Evolutionary conservation across 2,113 vertebrate species (phyloP).

Genomic region (Heptranchias perlo): DNA sequence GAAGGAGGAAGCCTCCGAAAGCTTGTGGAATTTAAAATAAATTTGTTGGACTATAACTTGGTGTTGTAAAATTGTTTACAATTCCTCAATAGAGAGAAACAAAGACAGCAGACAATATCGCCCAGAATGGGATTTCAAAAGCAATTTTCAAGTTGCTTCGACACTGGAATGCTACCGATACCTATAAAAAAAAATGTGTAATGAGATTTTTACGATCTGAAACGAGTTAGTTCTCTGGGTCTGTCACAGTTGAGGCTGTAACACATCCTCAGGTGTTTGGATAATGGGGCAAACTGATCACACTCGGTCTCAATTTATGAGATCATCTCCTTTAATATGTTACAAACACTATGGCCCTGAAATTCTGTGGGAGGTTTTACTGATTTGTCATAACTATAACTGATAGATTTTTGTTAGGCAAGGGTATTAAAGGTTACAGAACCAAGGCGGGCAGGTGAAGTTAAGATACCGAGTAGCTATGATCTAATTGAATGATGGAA

Average conservation of each 20-base stretch:
- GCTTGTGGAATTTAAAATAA: no score
- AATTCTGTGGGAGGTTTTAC: not conserved
- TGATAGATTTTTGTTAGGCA: no score
- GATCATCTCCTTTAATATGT: not conserved
- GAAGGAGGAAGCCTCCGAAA: no score
- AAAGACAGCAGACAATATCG: not conserved
- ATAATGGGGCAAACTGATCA: not conserved
- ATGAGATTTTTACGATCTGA: not conserved
- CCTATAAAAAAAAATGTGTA: no score
- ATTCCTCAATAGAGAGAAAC: no score
- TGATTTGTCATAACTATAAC: not conserved
- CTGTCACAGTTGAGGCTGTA: not conserved
- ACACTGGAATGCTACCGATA: not conserved
- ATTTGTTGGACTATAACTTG: no score
- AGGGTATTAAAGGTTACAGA: no score
- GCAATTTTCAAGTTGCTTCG: not conserved
- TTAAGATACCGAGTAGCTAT: no score
- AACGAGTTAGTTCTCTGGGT: not conserved
- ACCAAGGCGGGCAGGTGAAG: no score
- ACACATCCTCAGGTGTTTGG: not conserved
- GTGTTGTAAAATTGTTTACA: no score
- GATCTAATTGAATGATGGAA: no score
- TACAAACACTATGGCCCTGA: not conserved
- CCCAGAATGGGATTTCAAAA: not conserved
- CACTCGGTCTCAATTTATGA: not conserved